phyloP scores from a whole-genome alignment of 2,888 invertebrate genomes.

The Micropterix aruncella region DNA sequence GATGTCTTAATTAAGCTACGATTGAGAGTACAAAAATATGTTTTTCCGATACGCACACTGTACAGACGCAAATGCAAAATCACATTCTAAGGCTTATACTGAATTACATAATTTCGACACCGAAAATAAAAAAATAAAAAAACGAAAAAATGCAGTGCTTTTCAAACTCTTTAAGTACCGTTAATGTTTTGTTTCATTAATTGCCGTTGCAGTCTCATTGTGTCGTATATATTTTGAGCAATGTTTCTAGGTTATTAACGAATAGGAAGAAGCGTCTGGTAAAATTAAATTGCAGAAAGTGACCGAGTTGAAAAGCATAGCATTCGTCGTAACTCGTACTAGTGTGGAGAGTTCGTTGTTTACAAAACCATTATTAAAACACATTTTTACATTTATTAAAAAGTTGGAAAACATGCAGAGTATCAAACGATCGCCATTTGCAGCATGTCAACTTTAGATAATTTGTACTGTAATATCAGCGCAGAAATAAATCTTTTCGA shows the following conservation, averaged over 20 bases:
- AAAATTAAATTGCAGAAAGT: not conserved
- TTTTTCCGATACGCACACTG: not conserved
- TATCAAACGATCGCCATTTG: not conserved
- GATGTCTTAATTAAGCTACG: not conserved
- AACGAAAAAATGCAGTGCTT: not conserved
- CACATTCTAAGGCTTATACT: not conserved
- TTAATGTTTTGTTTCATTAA: not conserved
- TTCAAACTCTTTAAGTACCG: not conserved
- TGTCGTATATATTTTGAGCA: not conserved
- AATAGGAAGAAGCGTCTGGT: not conserved
- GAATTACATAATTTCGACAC: not conserved
- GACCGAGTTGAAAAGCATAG: not conserved
- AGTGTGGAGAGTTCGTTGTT: not conserved
- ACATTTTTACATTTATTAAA: not conserved
- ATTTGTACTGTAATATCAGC: not conserved
- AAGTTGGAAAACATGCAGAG: not conserved
- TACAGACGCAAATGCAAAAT: not conserved
- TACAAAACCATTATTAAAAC: not conserved
- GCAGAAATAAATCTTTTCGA: too few species aligned
- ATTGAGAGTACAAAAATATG: not conserved
- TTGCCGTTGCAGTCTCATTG: not conserved
- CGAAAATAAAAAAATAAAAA: not conserved
- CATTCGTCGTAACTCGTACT: not conserved
- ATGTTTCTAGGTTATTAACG: not conserved
- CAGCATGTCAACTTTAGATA: not conserved